These are phyloP conservation scores for Folsomia candida DNA, from an alignment of 2,888 invertebrate species.

Conservation along the genomic window DNA sequence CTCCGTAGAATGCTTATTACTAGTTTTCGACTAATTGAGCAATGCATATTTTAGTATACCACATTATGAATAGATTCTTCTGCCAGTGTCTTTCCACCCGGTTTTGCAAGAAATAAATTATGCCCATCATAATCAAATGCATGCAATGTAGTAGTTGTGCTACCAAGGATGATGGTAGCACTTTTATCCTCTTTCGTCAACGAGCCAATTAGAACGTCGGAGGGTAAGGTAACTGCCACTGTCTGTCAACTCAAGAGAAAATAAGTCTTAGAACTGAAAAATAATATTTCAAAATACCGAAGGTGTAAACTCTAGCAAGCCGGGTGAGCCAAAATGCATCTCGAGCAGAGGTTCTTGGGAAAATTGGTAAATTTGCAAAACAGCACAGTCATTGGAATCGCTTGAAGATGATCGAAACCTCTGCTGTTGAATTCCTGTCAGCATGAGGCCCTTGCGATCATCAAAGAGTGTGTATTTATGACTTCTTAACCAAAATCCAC, in stretches of 20 bases:
- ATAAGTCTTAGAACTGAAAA: background rate
- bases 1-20: background rate
- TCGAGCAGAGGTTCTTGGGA: slow-evolving; percentile 28
- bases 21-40: background rate
- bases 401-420: slow-evolving; percentile 28
- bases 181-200: slow-evolving; percentile 32
- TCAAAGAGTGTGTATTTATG: slow-evolving; percentile 34
- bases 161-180: slow-evolving; percentile 27
- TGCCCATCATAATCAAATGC: slow-evolving; percentile 31
- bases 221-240: slow-evolving; percentile 36
- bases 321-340: slow-evolving; percentile 37
- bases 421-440: slow-evolving; percentile 33
- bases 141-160: slow-evolving; percentile 22
- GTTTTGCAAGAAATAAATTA: slow-evolving; percentile 26
- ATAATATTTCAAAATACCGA: slow-evolving; percentile 18
- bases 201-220: slow-evolving; percentile 35
- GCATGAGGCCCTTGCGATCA: slow-evolving; percentile 26
- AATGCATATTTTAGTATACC: slow-evolving; percentile 10
- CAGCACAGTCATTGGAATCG: slow-evolving; percentile 29
- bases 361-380: slow-evolving; percentile 26
- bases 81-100: slow-evolving; percentile 28
- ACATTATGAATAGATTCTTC: slow-evolving; percentile 37
- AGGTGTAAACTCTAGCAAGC: slow-evolving; percentile 32
- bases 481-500: slow-evolving; percentile 33
- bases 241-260: slow-evolving; percentile 14